A percentile compares a stretch with the other conserved stretches of the same genome.
These are phyloP conservation scores for Capreolus pygargus DNA, from an alignment of 2,113 vertebrate species.

Conservation along the genomic window DNA sequence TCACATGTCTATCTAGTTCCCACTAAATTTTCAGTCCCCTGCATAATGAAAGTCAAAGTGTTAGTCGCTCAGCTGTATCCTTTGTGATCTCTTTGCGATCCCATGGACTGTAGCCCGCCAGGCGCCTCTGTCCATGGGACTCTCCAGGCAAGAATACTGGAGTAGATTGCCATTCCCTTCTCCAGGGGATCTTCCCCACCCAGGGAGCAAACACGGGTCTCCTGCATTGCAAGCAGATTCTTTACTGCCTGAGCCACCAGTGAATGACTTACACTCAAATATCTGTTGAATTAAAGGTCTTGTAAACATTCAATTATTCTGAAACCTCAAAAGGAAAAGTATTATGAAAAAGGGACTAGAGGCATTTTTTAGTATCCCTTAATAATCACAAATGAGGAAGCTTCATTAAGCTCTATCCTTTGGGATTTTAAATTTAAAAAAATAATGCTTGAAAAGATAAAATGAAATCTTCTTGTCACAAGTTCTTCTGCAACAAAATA, in stretches of 20 bases:
- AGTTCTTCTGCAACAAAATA: background rate
- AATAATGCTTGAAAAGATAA: conserved; percentile 17
- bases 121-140: background rate
- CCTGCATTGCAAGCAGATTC: background rate
- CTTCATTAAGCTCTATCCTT: conserved; percentile 10
- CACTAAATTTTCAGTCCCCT: background rate
- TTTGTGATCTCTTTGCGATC: background rate
- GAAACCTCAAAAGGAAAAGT: conserved; percentile 5
- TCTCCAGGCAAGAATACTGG: background rate
- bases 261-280: background rate
- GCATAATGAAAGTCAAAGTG: background rate
- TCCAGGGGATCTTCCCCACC: background rate
- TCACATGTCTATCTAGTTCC: background rate
- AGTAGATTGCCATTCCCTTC: background rate
- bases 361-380: background rate
- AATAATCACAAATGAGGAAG: conserved; percentile 32
- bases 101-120: background rate
- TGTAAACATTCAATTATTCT: conserved; percentile 20
- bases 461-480: conserved; percentile 29
- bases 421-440: conserved; percentile 14
- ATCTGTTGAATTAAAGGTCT: conserved; percentile 12
- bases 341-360: conserved; percentile 3
- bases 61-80: background rate
- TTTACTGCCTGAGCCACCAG: background rate
- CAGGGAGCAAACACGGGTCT: background rate